Base-by-base conservation (phyloP, 2,888 invertebrate genomes). In the Apoda limacodes region DNA sequence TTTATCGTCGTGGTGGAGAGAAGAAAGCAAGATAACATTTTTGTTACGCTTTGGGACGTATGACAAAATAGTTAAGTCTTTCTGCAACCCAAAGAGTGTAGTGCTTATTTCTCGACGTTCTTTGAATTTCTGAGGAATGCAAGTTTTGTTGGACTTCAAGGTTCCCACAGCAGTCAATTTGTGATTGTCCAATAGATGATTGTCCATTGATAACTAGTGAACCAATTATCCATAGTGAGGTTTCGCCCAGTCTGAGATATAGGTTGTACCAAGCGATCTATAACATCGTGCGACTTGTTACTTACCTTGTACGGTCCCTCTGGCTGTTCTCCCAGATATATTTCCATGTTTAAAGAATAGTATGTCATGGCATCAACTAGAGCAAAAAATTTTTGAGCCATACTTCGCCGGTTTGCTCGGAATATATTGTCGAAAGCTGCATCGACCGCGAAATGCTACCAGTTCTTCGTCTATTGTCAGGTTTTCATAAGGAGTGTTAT, bases 41-140 rank as follows among this genome's bases (percentile, higher is more conserved):
- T 55, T 55, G 22, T 43, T 42, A 38, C 40, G 41, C 33, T 50
- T 52, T 26, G 54, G 47, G 9, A 48, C 40, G 33, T 53, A 52
- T 19, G 52, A 58, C 24, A 57, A 40, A 7, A 49, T 12, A 10
- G 48, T 44, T n/a, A 38, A 32, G 27, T 44, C 40, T 36, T 48
- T 42, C 35, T 42, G 37, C 33, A 45, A 49, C 20, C 27, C 36
- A 25, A 34, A 37, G 28, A 26, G 26, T 21, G 35, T 25, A 26
- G 22, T 34, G n/a, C n/a, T n/a, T 30, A 30, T 19, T 26, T 21
- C 26, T 36, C 29, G 25, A 28, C 34, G 32, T 34, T 30, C 27
- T 20, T 25, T 37, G 12, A 24, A 37, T 14, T 31, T 29, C n/a
- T n/a, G n/a, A n/a, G n/a, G n/a, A n/a, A n/a, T n/a, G n/a, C 28